Base-by-base conservation (phyloP, 2,888 invertebrate species). In the Panorpa germanica region DNA sequence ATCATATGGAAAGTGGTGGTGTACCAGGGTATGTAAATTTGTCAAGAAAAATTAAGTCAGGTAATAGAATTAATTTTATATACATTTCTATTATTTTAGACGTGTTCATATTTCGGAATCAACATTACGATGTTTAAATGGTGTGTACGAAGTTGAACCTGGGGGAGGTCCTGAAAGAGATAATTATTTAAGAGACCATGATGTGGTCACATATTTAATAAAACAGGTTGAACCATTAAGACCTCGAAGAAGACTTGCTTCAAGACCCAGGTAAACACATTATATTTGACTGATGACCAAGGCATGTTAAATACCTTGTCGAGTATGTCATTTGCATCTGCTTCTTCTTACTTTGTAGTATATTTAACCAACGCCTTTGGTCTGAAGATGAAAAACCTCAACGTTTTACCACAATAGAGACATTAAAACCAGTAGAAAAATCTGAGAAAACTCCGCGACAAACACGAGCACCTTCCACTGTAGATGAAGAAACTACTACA, bases 1-100 rank as follows among this genome's bases (percentile, higher is more conserved):
- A 90, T 56, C 82, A 82, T 49, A 82, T 96, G 75, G 96, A 96
- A 61, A 85, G 90, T 36, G 91, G 91, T 3, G 96, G 96, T 15
- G 62, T 91, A 40, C 91, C 95, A 2, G 95, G 93, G 93, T 93
- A 63, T 53, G 55, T 45, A 31, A 17, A 28, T 13, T 6, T 20
- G 25, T 19, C n/a, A 6, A 17, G 23, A 25, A 28, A 25, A 20
- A 31, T 26, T 16, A 17, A 20, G 17, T 12, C 7, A 16, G 28
- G 11, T 10, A 29, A 29, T 32, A 32, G 21, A 16, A 29, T 22
- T 32, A 21, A 26, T 27, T 32, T 20, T 31, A 19, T 25, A 17
- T 19, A 25, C n/a, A 32, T 12, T 31, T 28, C 10, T 20, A 16
- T 21, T 22, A 23, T 43, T 45, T n/a, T 49, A 93, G 93, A 6